Evolutionary conservation across 2,797 vertebrate species (phyloP), one percentile per base, ranked within the genome.

Genomic region (Falco novaeseelandiae): DNA sequence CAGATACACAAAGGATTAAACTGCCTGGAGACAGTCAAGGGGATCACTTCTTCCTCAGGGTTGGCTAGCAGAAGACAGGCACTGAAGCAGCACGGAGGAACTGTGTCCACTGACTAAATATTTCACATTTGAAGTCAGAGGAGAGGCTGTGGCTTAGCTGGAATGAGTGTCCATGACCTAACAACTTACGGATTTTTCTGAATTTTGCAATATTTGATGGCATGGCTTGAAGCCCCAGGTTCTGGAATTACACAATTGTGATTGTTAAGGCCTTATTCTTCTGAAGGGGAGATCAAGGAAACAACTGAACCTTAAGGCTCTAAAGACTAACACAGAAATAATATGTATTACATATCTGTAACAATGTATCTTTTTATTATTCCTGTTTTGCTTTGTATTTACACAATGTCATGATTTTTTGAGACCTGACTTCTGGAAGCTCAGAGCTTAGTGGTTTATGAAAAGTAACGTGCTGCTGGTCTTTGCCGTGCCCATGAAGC

Each of bases 11-110:
- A 40, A 87, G 46, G 58, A 54, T 87, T 23, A 46, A 52, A 5
- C 38, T 86, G 77, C 14, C 66, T 46, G 62, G 44, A 63, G 54
- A 42, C 38, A 38, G 44, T 0, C 0, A 42, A 52, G 52, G 51
- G 21, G n/a, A 62, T 84, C 73, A 19, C 42, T 58, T 92, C 51
- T 62, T 91, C 29, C 44, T 79, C 2, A 0, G 55, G 54, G 55
- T 48, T 81, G 34, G 10, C 44, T 57, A 74, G 67, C 74, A 79
- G 58, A 29, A 81, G 34, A 42, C 30, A 48, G 40, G 30, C 0
- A 1, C 13, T 3, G 4, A 57, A 46, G 51, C 20, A 73, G 59
- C 40, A 8, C 0, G 0, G 54, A 72, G n/a, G 32, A 85, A 3
- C 42, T 61, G 8, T 58, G 38, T 52, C 63, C 10, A 5, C 59